Base-by-base conservation (phyloP, 2,797 vertebrate species). In the Setipinna tenuifilis region DNA sequence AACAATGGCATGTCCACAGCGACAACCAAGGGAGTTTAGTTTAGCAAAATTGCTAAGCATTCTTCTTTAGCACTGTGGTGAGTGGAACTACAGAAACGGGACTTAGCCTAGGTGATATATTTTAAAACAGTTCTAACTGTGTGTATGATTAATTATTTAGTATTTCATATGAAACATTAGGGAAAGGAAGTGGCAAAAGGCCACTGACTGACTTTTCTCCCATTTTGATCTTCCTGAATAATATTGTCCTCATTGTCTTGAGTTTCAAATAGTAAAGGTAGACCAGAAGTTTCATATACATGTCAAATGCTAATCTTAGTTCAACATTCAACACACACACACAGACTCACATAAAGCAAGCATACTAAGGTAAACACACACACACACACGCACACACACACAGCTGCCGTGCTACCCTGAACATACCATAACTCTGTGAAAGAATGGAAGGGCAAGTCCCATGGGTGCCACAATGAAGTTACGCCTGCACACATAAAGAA, bases 381-480 rank as follows among this genome's bases (percentile, higher is more conserved):
- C 31, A 62, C 19, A 62, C 31, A 23, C 82, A 62, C 57, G 75
- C 62, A 75, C 83, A 75, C 50, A 59, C 31, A 85, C 80, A 85
- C 83, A 81, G 82, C 87, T 87, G 86, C 78, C 44, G 83, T 75
- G 46, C 83, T 58, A 62, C 61, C 41, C 17, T 46, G 58, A 65
- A 65, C 84, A 89, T 84, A 68, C 81, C 85, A 31, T 65, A 88
- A 92, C 91, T 93, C 90, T 89, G 83, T 84, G 41, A 68, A 28
- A 85, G 86, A 90, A 89, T 85, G 86, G 87, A 86, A 28, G 82
- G 82, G 41, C 75, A 84, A 84, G 87, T 90, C 93, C 89, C 92
- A 87, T 0, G 93, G 90, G 95, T 92, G 92, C 90, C 90, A 91
- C 89, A 92, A 91, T 90, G 35, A 92, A 90, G 90, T 92, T 82